Evolutionary conservation across 2,113 vertebrate species (phyloP), one percentile per base, ranked within the genome.

Genomic region (Chiloscyllium plagiosum): DNA sequence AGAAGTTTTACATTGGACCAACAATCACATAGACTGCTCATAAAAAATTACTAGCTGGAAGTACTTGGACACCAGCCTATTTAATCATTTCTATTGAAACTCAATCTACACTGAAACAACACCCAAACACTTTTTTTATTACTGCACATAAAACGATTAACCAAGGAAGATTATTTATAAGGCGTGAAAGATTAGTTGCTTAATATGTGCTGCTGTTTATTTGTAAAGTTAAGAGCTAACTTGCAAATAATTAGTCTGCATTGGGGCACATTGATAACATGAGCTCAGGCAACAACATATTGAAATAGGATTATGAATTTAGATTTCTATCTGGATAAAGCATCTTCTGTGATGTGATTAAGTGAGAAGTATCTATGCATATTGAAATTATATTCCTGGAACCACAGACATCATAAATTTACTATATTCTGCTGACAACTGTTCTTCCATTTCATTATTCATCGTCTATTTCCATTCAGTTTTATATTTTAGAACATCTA

Each of bases 1-100:
- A 33, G 87, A 90, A 90, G 87, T 61, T 90, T 90, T 90, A 90
- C 56, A 90, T 90, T 90, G 52, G 87, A 33, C 56, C 52, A 33
- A 65, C 87, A 56, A 61, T 90, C 87, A 90, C 29, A 89, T 89
- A 89, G 52, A 89, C 29, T 89, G 42, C 24, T 56, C 47, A 52
- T 33, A 90, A 90, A 90, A 90, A 61, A 61, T 90, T 52, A 90
- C 52, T n/a, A 90, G 22, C 56, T 90, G 52, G 87, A 24, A 42
- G 37, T 42, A 20, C 80, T 83, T 83, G 80, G 87, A 90, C 33
- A 1, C 56, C 87, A 61, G 87, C 52, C 56, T 52, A 29, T 33
- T 90, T 90, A 56, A 90, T 90, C 56, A 90, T 90, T 90, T 17
- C 50, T 33, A 61, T 61, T 61, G 87, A 52, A 61, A 90, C 56